These are phyloP conservation scores for Trematocara unimaculatum DNA, from an alignment of 2,113 vertebrate genomes.

Conservation along the genomic window DNA sequence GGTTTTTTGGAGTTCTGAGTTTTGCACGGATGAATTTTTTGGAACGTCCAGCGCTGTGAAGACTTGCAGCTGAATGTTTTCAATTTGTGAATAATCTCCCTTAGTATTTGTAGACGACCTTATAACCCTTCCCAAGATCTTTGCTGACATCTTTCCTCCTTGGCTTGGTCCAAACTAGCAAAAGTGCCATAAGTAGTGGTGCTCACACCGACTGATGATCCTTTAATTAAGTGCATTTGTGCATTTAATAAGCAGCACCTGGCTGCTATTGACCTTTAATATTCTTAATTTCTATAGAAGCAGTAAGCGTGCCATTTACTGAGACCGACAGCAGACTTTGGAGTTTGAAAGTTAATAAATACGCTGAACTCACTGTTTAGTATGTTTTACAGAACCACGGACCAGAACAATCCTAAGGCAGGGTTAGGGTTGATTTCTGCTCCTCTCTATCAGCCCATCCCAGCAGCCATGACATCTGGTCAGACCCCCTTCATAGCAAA, in stretches of 20 bases:
- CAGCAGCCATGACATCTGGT: neutral
- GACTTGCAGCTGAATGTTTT: neutral
- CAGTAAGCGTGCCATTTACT: neutral
- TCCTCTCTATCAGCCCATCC: neutral
- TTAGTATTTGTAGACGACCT: neutral
- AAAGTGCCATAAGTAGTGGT: neutral
- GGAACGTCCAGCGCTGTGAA: neutral
- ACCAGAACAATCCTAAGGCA: neutral
- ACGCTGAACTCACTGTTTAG: neutral
- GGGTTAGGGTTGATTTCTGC: neutral
- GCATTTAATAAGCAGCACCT: neutral
- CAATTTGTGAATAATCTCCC: neutral
- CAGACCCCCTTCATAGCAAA: neutral
- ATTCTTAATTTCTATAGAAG: neutral
- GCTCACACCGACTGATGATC: neutral
- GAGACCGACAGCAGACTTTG: neutral
- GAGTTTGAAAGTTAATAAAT: neutral
- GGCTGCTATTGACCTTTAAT: neutral
- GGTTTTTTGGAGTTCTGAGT: neutral
- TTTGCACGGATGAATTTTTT: neutral
- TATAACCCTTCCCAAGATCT: neutral
- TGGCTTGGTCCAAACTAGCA: neutral
- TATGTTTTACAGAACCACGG: accelerated
- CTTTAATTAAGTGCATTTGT: neutral
- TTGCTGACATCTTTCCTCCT: neutral